phyloP scores from a whole-genome alignment of 2,888 invertebrate species.

The Sturmia bella region DNA sequence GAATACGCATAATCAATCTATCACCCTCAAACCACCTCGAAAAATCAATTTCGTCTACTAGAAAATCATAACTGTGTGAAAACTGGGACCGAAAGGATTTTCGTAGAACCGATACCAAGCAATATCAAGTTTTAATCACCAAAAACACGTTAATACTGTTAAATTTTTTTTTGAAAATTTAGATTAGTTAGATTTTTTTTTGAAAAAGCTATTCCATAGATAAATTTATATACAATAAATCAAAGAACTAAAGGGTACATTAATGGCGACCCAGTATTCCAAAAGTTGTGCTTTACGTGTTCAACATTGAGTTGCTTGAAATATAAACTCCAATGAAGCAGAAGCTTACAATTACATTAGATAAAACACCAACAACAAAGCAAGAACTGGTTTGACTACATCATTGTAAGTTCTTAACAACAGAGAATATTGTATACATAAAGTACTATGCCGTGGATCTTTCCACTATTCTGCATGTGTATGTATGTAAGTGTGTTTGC shows the following conservation, averaged over 20 bases:
- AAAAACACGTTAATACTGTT: too few relatives aligned
- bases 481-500: background rate
- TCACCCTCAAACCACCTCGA: too few relatives aligned
- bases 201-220: too few relatives aligned
- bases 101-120: too few relatives aligned
- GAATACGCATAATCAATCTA: too few relatives aligned
- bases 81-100: too few relatives aligned
- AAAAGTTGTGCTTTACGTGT: background rate
- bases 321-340: constrained; percentile 63
- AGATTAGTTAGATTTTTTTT: too few relatives aligned
- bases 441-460: constrained; percentile 26
- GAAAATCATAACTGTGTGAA: too few relatives aligned
- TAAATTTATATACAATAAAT: too few relatives aligned
- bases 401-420: constrained; percentile 29
- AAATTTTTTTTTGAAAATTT: too few relatives aligned
- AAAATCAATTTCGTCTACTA: too few relatives aligned
- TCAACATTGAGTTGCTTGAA: constrained; percentile 20
- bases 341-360: constrained; percentile 61
- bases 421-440: background rate
- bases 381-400: constrained; percentile 67
- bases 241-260: background rate
- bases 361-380: constrained; percentile 55
- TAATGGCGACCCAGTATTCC: background rate
- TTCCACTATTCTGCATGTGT: background rate
- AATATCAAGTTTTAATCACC: too few relatives aligned